Percentiles rank a stretch among this genome's conserved stretches.
These are phyloP conservation scores for Zoroaster sp. DNA, from an alignment of 53 echinoderm and acorn worm genomes.

Conservation along the genomic window DNA sequence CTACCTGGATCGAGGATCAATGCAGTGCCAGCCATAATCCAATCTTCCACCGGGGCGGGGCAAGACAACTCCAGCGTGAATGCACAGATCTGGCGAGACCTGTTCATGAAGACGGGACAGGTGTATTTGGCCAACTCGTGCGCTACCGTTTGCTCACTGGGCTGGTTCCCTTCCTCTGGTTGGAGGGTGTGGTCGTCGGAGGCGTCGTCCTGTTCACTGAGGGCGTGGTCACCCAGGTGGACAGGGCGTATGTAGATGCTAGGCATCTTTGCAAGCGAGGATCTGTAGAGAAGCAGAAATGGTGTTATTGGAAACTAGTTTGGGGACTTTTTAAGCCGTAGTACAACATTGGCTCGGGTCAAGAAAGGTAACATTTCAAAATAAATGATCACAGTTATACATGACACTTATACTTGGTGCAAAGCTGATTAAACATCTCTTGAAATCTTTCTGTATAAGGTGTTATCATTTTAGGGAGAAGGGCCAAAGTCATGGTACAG, in stretches of 20 bases:
- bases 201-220: background rate
- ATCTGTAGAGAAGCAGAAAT: constrained; percentile 43
- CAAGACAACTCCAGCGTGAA: constrained; percentile 82
- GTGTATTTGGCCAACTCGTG: constrained; percentile 36
- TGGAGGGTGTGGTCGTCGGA: constrained; percentile 3
- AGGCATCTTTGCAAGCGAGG: constrained; percentile 73
- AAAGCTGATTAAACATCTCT: no score
- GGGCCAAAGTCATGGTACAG: no score
- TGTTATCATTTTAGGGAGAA: no score
- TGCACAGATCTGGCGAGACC: constrained; percentile 78
- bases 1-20: constrained; percentile 85
- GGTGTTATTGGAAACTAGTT: background rate
- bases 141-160: background rate
- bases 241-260: constrained; percentile 88
- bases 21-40: constrained; percentile 78
- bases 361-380: no score
- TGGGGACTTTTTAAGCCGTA: no score
- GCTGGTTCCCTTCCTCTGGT: constrained; percentile 10
- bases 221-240: background rate
- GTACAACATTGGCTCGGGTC: no score
- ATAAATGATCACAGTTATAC: no score
- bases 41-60: constrained; percentile 73
- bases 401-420: no score
- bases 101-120: constrained; percentile 89
- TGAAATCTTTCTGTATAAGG: no score